phyloP scores from a whole-genome alignment of 2,113 vertebrate genomes.

The Phaethornis superciliosus region DNA sequence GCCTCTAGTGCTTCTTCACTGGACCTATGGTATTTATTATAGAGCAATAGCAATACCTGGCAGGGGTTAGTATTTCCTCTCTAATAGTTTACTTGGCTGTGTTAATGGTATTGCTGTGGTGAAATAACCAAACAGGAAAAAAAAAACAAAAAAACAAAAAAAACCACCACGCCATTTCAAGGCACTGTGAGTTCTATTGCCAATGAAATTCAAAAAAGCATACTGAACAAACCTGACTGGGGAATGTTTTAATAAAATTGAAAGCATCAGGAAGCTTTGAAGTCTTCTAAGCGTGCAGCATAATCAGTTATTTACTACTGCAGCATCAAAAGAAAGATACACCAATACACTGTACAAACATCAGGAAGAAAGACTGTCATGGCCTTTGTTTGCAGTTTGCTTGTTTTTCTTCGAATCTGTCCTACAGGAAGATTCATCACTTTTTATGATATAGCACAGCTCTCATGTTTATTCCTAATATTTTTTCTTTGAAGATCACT shows the following conservation, averaged over 20 bases:
- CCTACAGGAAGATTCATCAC: slow-evolving; percentile 37
- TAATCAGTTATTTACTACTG: slow-evolving; percentile 52
- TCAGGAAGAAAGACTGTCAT: slow-evolving; percentile 25
- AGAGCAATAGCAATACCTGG: not conserved
- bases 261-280: slow-evolving; percentile 59
- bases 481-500: slow-evolving; percentile 57
- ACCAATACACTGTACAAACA: slow-evolving; percentile 27
- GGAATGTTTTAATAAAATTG: slow-evolving; percentile 63
- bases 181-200: not conserved
- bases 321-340: slow-evolving; percentile 57
- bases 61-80: not conserved
- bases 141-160: not conserved
- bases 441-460: not conserved
- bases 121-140: not conserved
- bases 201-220: slow-evolving; percentile 31
- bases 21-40: not conserved
- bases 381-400: slow-evolving; percentile 30
- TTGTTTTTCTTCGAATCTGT: slow-evolving; percentile 43
- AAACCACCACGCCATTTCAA: slow-evolving; percentile 57
- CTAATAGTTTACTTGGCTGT: not conserved
- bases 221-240: slow-evolving; percentile 29
- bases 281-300: slow-evolving; percentile 46
- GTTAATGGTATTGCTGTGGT: not conserved
- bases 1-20: not conserved
- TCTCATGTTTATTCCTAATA: slow-evolving; percentile 50